Evolutionary conservation across 35 echinoderm and acorn worm species (phyloP), one percentile per base, ranked within the genome.

Genomic region (Ptychodera flava): DNA sequence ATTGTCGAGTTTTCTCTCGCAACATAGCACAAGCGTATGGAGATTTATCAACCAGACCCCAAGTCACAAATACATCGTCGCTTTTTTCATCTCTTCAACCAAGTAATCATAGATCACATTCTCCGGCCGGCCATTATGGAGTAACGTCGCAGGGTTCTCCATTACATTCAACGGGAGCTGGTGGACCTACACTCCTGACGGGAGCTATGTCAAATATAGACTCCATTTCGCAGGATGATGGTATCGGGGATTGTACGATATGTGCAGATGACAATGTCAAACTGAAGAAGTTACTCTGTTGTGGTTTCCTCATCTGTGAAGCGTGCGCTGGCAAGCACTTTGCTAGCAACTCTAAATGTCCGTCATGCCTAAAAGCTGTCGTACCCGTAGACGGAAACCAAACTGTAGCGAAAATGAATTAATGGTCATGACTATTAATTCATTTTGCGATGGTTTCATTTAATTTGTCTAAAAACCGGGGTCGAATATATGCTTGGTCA

Each of bases 321-420:
- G 2, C 35, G 14, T 83, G 82, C 29, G 37, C 37, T 1, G 35
- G 37, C 1, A 37, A 83, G 22, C 33, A 10, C 16, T 83, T 83
- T 10, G 37, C 16, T 53, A 33, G 0, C 15, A 77, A 53, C 31
- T 79, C 84, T 52, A 79, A 36, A 28, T 91, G 89, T 86, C 89
- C 89, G 33, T 28, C 81, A 2, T 91, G 89, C 35, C 28, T 76
- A 31, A 76, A 36, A 37, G 34, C 81, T 29, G 85, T 76, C 33
- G 0, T 82, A 36, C 28, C 10, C 36, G 78, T 84, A 32, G 85
- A 80, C 79, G 89, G 89, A 0, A 85, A 90, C 38, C 89, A 90
- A 45, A 82, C 89, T 78, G 15, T 1, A n/a, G n/a, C n/a, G n/a
- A n/a, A n/a, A n/a, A n/a, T n/a, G n/a, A n/a, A n/a, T n/a, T n/a